Base-by-base conservation (phyloP, 1,140 invertebrate genomes). In the Drosophila nigrodunni region DNA sequence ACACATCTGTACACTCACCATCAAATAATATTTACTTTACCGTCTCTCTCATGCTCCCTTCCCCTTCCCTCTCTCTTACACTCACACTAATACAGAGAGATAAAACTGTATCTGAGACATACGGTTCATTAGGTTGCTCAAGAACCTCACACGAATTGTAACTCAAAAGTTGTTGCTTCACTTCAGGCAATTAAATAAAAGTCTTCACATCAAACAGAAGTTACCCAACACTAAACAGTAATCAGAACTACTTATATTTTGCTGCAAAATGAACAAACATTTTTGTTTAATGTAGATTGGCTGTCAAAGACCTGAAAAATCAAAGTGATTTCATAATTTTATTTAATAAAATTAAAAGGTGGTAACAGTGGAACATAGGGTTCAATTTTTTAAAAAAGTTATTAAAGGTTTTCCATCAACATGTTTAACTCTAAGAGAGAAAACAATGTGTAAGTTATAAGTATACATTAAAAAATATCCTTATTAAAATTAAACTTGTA, bases 1-100 rank as follows among this genome's bases (percentile, higher is more conserved):
- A 88, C 80, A 89, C 83, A 88, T 76, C 73, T 71, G 61, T 72
- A 76, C 55, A 65, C 58, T 73, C 70, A 74, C 80, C 80, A 89
- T 89, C 85, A 83, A 89, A 88, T 89, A 88, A 88, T 88, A 88
- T 88, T 88, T 88, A 78, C 83, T 88, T 89, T 74, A 72, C 49
- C 30, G 47, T 58, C 49, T 47, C 39, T 69, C 67, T 73, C 54
- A 50, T 15, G 57, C 41, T 60, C 13, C 52, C 35, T 57, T 21
- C 18, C 18, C 18, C 18, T 15, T 15, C 15, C 50, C 21, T 60
- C 9, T 60, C 21, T 47, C 46, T 25, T 25, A 15, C 21, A 49
- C 43, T 37, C 13, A 57, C 15, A 57, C 37, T 21, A 35, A 25
- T 7, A 41, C 18, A 21, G 15, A 39, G 15, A 57, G 15, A 41